Percentiles rank a stretch among this genome's conserved stretches.
These are phyloP conservation scores for Chauna torquata DNA, from an alignment of 2,113 vertebrate species.

Conservation along the genomic window DNA sequence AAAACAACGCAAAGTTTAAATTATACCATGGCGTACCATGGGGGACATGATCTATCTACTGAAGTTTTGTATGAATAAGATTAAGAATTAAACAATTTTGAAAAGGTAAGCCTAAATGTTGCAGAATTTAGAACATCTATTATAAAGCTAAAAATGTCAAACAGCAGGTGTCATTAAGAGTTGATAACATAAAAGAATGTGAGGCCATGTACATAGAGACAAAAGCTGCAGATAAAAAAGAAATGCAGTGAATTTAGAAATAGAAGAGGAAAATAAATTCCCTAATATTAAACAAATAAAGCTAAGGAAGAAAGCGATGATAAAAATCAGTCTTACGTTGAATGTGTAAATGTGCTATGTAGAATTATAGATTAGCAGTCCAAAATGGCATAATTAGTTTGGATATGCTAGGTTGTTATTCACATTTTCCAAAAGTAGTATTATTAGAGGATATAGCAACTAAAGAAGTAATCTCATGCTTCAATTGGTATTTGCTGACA, in stretches of 20 bases:
- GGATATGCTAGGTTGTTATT: background rate
- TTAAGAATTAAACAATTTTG: background rate
- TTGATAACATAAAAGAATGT: background rate
- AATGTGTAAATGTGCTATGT: background rate
- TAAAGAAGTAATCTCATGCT: slow-evolving; percentile 33
- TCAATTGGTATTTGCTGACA: background rate
- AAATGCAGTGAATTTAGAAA: background rate
- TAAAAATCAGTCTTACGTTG: background rate
- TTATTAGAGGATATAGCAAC: background rate
- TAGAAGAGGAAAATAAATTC: background rate
- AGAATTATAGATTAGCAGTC: slow-evolving; percentile 34
- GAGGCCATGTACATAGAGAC: background rate
- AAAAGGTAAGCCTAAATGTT: background rate
- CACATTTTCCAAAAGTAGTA: background rate
- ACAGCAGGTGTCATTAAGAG: background rate
- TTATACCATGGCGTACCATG: background rate
- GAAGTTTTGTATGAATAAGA: background rate
- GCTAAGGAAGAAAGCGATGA: background rate
- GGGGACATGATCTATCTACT: background rate
- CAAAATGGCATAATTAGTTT: slow-evolving; percentile 21
- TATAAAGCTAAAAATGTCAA: background rate
- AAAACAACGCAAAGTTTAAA: background rate
- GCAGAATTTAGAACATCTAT: background rate
- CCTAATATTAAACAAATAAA: background rate
- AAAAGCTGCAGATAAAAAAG: background rate